Evolutionary conservation across 2,113 vertebrate species (phyloP).

Genomic region (Leptobrachium leishanense): DNA sequence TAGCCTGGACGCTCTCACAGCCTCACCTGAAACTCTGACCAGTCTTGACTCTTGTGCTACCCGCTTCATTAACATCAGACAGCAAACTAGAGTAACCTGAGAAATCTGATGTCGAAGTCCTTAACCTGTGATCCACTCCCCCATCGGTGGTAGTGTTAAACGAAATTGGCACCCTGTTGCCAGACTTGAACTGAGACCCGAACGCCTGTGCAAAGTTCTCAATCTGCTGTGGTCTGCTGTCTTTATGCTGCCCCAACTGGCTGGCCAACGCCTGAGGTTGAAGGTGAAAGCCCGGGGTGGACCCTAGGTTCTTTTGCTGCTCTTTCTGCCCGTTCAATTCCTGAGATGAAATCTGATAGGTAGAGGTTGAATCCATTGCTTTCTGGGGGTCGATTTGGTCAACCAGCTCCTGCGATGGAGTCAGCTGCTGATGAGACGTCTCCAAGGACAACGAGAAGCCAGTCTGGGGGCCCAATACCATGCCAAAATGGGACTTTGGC

Average conservation of each 20-base stretch:
- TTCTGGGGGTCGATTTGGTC: slow-evolving; percentile 95
- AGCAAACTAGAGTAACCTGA: slow-evolving; percentile 99
- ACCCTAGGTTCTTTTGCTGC: slow-evolving; percentile 80
- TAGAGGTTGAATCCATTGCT: slow-evolving; percentile 79
- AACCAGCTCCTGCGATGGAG: slow-evolving; percentile 96
- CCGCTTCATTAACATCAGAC: slow-evolving; percentile 96
- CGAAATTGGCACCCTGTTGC: slow-evolving; percentile 91
- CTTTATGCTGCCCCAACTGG: slow-evolving; percentile 88
- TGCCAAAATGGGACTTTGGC: slow-evolving; percentile 93
- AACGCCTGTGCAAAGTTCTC: slow-evolving; percentile 99
- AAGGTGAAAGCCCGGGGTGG: slow-evolving; percentile 83
- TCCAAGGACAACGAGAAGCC: slow-evolving; percentile 93
- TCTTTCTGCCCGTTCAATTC: slow-evolving; percentile 89
- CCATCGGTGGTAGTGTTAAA: slow-evolving; percentile 85
- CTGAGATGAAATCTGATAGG: slow-evolving; percentile 86
- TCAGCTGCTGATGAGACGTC: slow-evolving; percentile 93
- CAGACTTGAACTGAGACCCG: slow-evolving; percentile 97
- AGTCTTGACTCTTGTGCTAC: slow-evolving; percentile 97
- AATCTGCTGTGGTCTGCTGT: slow-evolving; percentile 88
- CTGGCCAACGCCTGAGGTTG: slow-evolving; percentile 86
- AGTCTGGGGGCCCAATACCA: slow-evolving; percentile 89
- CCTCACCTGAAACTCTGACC: slow-evolving; percentile 99
- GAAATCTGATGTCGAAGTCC: slow-evolving; percentile 98
- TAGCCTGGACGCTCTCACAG: slow-evolving; percentile 72
- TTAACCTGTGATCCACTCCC: slow-evolving; percentile 93